Base-by-base conservation (phyloP, 2,888 invertebrate genomes). In the Tetramorium bicarinatum region DNA sequence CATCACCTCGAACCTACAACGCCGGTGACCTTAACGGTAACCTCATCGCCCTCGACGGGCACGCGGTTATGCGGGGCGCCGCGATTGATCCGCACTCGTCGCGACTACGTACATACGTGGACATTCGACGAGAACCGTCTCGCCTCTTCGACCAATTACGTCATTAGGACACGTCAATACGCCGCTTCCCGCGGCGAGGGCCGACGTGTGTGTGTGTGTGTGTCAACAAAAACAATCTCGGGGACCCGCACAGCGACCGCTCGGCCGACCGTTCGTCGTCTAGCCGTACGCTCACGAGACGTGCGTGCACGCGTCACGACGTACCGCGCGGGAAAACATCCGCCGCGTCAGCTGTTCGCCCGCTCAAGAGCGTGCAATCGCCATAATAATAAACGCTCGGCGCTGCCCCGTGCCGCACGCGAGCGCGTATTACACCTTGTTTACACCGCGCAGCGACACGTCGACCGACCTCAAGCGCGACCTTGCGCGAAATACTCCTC, bases 141-240 rank as follows among this genome's bases (percentile, higher is more conserved):
- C 41, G 75, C 21, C 41, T 64, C 74, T 81, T 84, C 82, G 61
- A 82, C 77, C 75, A 87, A 91, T 92, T 93, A 92, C 93, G 93
- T 93, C 93, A 92, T 89, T 91, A 84, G 87, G 92, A 93, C 93
- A 93, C 92, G 93, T 93, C 93, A 93, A 91, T 87, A 82, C 83
- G 88, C 89, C 90, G 87, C 61, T 86, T 83, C 41, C n/a, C 64
- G 66, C 47, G 66, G 66, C 64, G 13, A 38, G 41, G 41, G 9
- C 44, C 25, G 25, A 66, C 41, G 56, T 62, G 34, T 38, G 34
- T 74, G 38, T 49, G 56, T 62, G 34, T 38, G 34, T 74, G 38
- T 49, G 41, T 80, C 47, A 49, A 71, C 56, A 71, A 80, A 88
- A 69, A 81, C 76, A 85, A 77, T 61, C 47, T 34, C 13, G 7